phyloP scores from a whole-genome alignment of 2,888 invertebrate genomes.

The Halocaridina rubra region DNA sequence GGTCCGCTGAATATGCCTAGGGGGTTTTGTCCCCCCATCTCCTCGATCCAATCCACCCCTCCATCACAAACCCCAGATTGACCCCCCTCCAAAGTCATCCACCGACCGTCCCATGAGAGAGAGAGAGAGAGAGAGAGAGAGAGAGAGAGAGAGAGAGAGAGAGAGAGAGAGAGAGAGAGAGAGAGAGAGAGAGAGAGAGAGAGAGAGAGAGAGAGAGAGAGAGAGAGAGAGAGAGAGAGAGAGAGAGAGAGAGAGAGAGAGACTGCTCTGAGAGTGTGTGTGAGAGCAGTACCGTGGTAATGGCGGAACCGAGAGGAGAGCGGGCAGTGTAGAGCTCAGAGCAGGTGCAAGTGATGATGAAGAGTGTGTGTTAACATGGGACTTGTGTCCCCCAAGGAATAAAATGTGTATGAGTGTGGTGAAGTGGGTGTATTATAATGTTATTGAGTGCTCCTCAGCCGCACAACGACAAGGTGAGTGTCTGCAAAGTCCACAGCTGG shows the following conservation, averaged over 20 bases:
- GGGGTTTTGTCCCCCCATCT: too few relatives aligned
- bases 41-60: too few relatives aligned
- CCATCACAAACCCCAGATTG: too few relatives aligned
- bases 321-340: background rate
- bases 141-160: background rate
- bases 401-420: slow-evolving; percentile 35
- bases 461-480: slow-evolving; percentile 39
- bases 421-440: slow-evolving; percentile 32
- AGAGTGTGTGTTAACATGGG: background rate
- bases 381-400: slow-evolving; percentile 23
- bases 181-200: background rate
- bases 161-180: background rate
- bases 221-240: background rate
- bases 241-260: background rate
- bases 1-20: too few relatives aligned
- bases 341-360: slow-evolving; percentile 29
- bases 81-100: too few relatives aligned
- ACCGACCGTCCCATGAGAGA: background rate
- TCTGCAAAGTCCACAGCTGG: background rate
- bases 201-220: background rate
- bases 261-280: background rate
- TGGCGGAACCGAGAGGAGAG: background rate
- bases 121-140: slow-evolving; percentile 3
- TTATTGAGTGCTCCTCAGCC: slow-evolving; percentile 26
- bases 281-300: background rate